Evolutionary conservation across 2,888 invertebrate species (phyloP).

Genomic region (Agrilus cyanescens): DNA sequence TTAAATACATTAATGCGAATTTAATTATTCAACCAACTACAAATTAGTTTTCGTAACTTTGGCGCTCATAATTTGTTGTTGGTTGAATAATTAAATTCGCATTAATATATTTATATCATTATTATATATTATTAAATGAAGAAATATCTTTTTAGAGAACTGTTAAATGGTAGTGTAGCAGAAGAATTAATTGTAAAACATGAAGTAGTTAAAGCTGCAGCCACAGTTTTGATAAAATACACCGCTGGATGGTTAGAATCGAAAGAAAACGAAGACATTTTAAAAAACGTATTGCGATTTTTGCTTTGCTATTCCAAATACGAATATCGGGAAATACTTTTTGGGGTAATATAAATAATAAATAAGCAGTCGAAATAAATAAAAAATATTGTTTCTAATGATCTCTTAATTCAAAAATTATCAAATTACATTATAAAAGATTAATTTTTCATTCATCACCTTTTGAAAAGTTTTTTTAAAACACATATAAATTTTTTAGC

Average conservation of each 20-base stretch:
- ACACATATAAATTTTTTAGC: slow-evolving; percentile 14
- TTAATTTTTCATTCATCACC: too few relatives aligned
- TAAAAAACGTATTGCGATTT: slow-evolving; percentile 27
- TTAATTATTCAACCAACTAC: too few relatives aligned
- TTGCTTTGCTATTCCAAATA: slow-evolving; percentile 27
- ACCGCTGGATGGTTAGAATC: slow-evolving; percentile 24
- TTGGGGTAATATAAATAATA: slow-evolving; percentile 16
- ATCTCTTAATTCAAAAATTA: too few relatives aligned
- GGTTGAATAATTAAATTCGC: too few relatives aligned
- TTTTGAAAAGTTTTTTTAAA: background rate
- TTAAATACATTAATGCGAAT: too few relatives aligned
- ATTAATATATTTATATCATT: background rate
- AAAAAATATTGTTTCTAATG: too few relatives aligned
- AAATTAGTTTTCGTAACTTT: too few relatives aligned
- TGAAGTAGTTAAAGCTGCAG: slow-evolving; percentile 23
- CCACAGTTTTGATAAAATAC: slow-evolving; percentile 29
- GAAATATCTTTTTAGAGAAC: slow-evolving; percentile 18
- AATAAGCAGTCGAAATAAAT: too few relatives aligned
- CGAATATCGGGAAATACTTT: slow-evolving; percentile 22
- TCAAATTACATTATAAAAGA: too few relatives aligned
- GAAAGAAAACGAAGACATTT: slow-evolving; percentile 22
- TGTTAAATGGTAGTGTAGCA: slow-evolving; percentile 23
- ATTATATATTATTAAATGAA: background rate
- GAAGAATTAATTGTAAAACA: slow-evolving; percentile 20
- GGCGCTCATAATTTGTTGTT: too few relatives aligned